Evolutionary conservation across 2,888 invertebrate genomes (phyloP), one percentile per base, ranked within the genome.

Genomic region (Orchesella flavescens): DNA sequence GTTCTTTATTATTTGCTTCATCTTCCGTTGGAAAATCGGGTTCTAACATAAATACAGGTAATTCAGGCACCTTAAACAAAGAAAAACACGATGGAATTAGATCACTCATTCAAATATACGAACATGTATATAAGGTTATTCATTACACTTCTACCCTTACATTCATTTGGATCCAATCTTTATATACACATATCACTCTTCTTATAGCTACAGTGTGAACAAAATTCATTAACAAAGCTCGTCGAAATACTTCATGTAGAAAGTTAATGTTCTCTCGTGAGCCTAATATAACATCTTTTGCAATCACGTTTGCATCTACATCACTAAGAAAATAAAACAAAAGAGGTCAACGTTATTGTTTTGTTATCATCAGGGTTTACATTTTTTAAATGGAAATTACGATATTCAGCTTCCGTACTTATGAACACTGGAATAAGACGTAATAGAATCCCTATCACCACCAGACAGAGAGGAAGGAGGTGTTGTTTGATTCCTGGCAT

Each of bases 111-210:
- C n/a, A n/a, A n/a, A 15, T 49, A n/a, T 49, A 49, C n/a, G n/a
- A 7, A 49, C 34, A 49, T 3, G 3, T 49, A 49, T 7, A 10
- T 12, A n/a, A 49, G 7, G 10, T 21, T n/a, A 7, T 44, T 2
- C 15, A 69, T 46, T 3, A 23, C 61, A 55, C 24, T 4, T 13
- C 17, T 46, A 3, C 10, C 17, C 92, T 90, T 88, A 94, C 93
- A 90, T 94, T 95, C 91, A 94, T 94, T 89, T 96, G 96, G 91
- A 98, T 97, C 95, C 98, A 96, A 90, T 98, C 97, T 90, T 96
- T 95, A 90, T 98, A 98, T 3, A 97, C 95, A 61, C 95, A 94
- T 88, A 98, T 96, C 59, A 97, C 96, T 89, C 95, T 94, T 66
- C 96, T 92, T 84, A 96, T 95, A 5, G 97, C 96, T 85, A 94